Evolutionary conservation across 2,888 invertebrate genomes (phyloP).

Genomic region (Dryomyza anilis): DNA sequence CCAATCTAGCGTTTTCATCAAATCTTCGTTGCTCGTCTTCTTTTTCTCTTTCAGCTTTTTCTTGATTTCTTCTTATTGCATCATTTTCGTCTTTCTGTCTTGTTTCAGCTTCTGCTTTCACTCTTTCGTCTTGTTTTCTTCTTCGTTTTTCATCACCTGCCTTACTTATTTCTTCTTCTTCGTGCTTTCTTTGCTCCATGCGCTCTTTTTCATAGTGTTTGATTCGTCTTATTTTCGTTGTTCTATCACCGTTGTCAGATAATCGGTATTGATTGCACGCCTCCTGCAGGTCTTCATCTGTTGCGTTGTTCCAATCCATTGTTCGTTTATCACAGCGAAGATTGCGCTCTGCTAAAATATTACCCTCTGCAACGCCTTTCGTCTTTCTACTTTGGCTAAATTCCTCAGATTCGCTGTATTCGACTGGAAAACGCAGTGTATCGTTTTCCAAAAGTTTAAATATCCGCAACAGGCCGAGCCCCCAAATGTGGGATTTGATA

Average conservation of each 20-base stretch:
- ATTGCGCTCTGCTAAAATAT: too few relatives aligned
- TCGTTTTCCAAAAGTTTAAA: background rate
- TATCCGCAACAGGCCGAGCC: background rate
- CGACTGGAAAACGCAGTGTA: background rate
- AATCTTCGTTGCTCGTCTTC: background rate
- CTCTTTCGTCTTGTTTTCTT: background rate
- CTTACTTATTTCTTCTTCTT: constrained; percentile 1
- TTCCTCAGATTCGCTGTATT: background rate
- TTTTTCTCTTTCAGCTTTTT: too few relatives aligned
- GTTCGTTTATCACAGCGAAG: too few relatives aligned
- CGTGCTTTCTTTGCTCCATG: background rate
- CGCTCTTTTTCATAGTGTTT: background rate
- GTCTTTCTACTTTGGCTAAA: background rate
- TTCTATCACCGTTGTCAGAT: background rate
- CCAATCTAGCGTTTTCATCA: background rate
- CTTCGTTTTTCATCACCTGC: background rate
- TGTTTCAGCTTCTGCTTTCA: background rate
- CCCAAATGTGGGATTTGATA: background rate
- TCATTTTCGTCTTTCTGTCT: background rate
- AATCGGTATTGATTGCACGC: background rate
- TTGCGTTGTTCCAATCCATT: background rate
- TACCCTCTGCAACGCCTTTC: background rate
- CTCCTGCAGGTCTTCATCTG: background rate
- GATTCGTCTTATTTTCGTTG: background rate
- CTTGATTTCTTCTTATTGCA: too few relatives aligned